These are phyloP conservation scores for Cordylochernes scorpioides DNA, from an alignment of 2,888 invertebrate genomes.

Conservation along the genomic window DNA sequence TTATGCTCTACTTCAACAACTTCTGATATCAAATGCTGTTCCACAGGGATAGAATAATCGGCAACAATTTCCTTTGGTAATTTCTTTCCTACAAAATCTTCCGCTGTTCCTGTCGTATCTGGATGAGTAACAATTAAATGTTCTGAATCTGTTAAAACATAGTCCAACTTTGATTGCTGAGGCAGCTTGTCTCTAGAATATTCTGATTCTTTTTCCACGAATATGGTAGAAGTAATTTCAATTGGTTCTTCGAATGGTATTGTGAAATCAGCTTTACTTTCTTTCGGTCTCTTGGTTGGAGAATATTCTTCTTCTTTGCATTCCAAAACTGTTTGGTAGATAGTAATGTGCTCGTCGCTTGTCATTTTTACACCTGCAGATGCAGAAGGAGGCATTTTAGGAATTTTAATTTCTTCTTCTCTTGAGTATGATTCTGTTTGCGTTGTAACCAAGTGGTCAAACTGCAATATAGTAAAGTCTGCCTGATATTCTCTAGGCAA, in stretches of 20 bases:
- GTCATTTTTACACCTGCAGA: slow-evolving; percentile 21
- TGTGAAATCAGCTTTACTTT: slow-evolving; percentile 7
- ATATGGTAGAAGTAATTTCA: slow-evolving; percentile 5
- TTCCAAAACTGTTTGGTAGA: slow-evolving; percentile 9
- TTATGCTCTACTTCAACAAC: slow-evolving; percentile 29
- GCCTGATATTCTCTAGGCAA: slow-evolving; percentile 4
- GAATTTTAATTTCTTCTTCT: slow-evolving; percentile 18
- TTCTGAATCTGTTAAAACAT: slow-evolving; percentile 1
- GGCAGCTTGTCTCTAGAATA: slow-evolving; percentile 3
- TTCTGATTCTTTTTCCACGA: slow-evolving; percentile 8
- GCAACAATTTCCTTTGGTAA: slow-evolving; percentile 4
- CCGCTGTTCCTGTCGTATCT: slow-evolving; percentile 5
- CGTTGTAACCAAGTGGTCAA: slow-evolving; percentile 12
- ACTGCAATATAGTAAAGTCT: slow-evolving; percentile 7
- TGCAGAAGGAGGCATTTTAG: slow-evolving; percentile 14
- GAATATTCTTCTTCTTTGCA: slow-evolving; percentile 11
- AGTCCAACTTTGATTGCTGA: slow-evolving; percentile 1
- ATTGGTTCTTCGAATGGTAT: slow-evolving; percentile 12
- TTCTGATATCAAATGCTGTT: slow-evolving; percentile 29
- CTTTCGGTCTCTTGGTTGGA: slow-evolving; percentile 9
- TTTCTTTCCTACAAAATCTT: slow-evolving; percentile 3
- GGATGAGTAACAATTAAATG: slow-evolving; percentile 3
- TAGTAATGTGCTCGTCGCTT: slow-evolving; percentile 5
- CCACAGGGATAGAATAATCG: slow-evolving; percentile 7
- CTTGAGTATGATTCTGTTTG: slow-evolving; percentile 8